Percentiles rank a stretch among this genome's conserved stretches.
These are phyloP conservation scores for Conus betulinus DNA, from an alignment of 1,140 invertebrate species.

Conservation along the genomic window DNA sequence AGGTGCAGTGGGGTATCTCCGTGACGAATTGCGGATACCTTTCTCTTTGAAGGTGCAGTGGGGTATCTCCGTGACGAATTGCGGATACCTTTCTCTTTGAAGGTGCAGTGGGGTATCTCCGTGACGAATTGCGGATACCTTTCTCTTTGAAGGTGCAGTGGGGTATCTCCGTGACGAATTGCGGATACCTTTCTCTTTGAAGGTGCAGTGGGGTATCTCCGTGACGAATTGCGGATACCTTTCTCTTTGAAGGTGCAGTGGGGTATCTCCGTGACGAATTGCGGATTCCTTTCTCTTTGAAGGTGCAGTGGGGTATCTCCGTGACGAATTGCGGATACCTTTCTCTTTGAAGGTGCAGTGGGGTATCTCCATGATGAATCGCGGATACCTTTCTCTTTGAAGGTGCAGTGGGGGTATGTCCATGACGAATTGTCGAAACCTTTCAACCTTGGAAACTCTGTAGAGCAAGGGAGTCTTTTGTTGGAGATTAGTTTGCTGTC, in stretches of 20 bases:
- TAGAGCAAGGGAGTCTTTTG: too few species aligned
- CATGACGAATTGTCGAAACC: too few species aligned
- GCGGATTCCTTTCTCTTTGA: constrained; percentile 63
- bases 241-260: constrained; percentile 58
- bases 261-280: too few species aligned
- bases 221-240: constrained; percentile 52
- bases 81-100: constrained; percentile 63
- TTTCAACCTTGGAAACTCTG: too few species aligned
- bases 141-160: constrained; percentile 58
- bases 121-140: constrained; percentile 52
- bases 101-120: constrained; percentile 45
- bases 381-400: constrained; percentile 63
- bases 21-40: too few species aligned
- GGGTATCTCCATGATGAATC: constrained; percentile 42
- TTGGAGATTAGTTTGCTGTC: too few species aligned
- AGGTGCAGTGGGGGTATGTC: constrained; percentile 45
- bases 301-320: constrained; percentile 45
- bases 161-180: too few species aligned
- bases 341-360: constrained; percentile 58
- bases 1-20: constrained; percentile 45
- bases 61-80: too few species aligned
- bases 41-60: constrained; percentile 54
- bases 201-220: constrained; percentile 45
- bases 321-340: constrained; percentile 52
- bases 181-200: constrained; percentile 63